Evolutionary conservation across 1,140 invertebrate genomes (phyloP), one percentile per base, ranked within the genome.

Genomic region (Pectinophora gossypiella): DNA sequence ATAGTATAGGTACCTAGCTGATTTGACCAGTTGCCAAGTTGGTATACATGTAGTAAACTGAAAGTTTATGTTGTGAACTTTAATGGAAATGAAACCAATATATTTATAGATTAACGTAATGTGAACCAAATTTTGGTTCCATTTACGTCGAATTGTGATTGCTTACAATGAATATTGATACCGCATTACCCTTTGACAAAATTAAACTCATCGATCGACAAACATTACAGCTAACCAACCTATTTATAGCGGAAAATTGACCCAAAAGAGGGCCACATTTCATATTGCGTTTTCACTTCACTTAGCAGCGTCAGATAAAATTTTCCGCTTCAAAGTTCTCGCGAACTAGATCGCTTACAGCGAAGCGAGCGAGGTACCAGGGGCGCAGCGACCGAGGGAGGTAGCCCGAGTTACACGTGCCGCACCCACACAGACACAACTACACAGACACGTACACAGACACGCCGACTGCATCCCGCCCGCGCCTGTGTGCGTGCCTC

Each of bases 311-410:
- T 40, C 36, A 40, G 36, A 40, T 40, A 40, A 40, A 40, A 40
- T 40, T 66, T 76, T 72, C 68, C 70, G 64, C 74, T 72, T 71
- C 69, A 68, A 78, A 80, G 72, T 81, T 72, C 66, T 65, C 68
- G 65, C 68, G 82, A 81, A 81, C 77, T 81, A 81, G 79, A 83
- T 83, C 77, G 79, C 73, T 85, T 85, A 85, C 82, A 85, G 73
- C 82, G 72, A 61, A 57, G 67, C 66, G 74, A 68, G 70, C 68
- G 54, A 48, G 55, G 53, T 85, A 85, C 79, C 59, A 85, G 82
- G 82, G 54, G 64, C 59, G 61, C 73, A 85, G 73, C 56, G 47
- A 58, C 48, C 63, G 46, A 47, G 66, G 70, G 62, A 57, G 54
- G 54, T 32, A 40, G 42, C 10, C 54, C 48, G 65, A 56, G 64